Conservation (phyloP, 2,888 invertebrate genomes). For the Lingula anatina region DNA sequence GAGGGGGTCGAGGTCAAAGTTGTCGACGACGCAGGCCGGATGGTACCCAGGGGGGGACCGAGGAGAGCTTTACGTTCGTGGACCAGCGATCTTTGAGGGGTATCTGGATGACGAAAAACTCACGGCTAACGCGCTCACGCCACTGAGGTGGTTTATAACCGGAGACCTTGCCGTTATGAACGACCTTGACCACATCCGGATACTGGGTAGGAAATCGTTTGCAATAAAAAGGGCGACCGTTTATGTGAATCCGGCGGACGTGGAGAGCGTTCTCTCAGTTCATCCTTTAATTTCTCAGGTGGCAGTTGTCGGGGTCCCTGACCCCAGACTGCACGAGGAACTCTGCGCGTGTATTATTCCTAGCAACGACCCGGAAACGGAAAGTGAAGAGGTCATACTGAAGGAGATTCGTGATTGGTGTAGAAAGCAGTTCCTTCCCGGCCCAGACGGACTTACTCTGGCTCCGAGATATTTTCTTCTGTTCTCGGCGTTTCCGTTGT, state of each 20-base stretch:
- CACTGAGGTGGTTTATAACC: slow-evolving; percentile 5
- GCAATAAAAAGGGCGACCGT: slow-evolving; percentile 3
- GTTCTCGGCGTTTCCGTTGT: too few species aligned
- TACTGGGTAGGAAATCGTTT: slow-evolving; percentile 1
- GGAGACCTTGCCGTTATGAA: slow-evolving; percentile 1
- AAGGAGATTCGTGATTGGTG: too few species aligned
- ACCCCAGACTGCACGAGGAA: slow-evolving; percentile 4
- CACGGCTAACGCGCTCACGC: too few species aligned
- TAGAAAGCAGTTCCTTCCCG: too few species aligned
- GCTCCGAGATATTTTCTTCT: too few species aligned
- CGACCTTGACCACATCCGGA: not conserved
- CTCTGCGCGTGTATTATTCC: slow-evolving; percentile 5
- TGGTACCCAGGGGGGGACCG: not conserved
- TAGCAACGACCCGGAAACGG: not conserved
- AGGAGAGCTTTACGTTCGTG: slow-evolving; percentile 4
- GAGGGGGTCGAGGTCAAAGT: slow-evolving; percentile 4
- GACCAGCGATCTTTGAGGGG: too few species aligned
- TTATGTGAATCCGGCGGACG: slow-evolving; percentile 1
- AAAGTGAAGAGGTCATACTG: too few species aligned
- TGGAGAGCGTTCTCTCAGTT: not conserved
- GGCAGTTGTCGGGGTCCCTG: slow-evolving; percentile 5
- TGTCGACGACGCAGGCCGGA: not conserved
- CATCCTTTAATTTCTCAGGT: slow-evolving; percentile 4
- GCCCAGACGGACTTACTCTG: too few species aligned
- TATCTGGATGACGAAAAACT: too few species aligned